phyloP scores from a whole-genome alignment of 2,888 invertebrate species.

The Trichogramma dendrolimi region DNA sequence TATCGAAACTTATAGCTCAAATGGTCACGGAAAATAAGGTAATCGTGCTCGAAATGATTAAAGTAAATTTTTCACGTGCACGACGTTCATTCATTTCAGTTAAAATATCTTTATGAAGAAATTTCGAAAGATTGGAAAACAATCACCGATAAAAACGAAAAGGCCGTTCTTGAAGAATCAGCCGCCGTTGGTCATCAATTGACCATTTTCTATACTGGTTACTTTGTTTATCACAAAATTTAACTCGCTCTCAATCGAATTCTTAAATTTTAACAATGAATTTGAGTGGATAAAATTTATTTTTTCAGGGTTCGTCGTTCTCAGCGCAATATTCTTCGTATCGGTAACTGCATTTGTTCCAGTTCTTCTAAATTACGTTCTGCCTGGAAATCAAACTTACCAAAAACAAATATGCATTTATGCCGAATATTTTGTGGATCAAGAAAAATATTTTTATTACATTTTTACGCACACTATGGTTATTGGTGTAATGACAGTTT shows the following conservation, averaged over 20 bases:
- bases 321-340: not conserved
- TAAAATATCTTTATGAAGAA: constrained; percentile 4
- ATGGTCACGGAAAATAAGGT: constrained; percentile 1
- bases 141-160: constrained; percentile 2
- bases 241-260: not conserved
- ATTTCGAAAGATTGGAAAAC: constrained; percentile 7
- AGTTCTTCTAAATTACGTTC: not conserved
- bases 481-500: not conserved
- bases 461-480: not conserved
- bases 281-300: not conserved
- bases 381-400: not conserved
- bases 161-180: not conserved
- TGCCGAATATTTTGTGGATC: constrained; percentile 11
- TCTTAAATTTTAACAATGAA: not conserved
- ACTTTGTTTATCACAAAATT: not conserved
- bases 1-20: not conserved
- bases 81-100: not conserved
- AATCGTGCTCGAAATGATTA: not conserved
- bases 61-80: too few species aligned
- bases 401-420: not conserved
- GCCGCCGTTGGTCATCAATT: not conserved
- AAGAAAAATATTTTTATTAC: constrained; percentile 3
- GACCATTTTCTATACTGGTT: constrained; percentile 1
- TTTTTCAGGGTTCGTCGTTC: not conserved
- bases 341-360: not conserved